Evolutionary conservation across 2,797 vertebrate genomes (phyloP), one percentile per base, ranked within the genome.

Genomic region (Ctenopoma kingsleyae): DNA sequence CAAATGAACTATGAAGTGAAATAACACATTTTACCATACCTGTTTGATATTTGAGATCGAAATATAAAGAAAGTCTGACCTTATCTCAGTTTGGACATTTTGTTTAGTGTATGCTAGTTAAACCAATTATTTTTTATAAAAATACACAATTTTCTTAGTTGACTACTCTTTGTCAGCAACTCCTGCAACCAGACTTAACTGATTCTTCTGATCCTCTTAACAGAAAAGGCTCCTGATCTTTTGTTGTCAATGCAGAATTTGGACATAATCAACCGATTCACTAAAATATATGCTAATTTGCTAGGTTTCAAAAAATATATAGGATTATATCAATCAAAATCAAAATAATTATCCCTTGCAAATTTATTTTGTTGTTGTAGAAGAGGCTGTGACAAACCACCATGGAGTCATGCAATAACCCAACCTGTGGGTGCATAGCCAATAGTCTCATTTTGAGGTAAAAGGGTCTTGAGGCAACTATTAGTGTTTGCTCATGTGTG

Each of bases 371-470:
- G 4, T 43, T 44, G 10, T 48, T 7, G 19, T 16, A 66, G 43
- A 67, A 48, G 23, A 77, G 57, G 40, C 80, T 74, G 23, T 63
- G 61, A 76, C 5, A 63, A 56, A n/a, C 53, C 54, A 75, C 64
- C 67, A 72, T 62, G 76, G 8, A 57, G 32, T 57, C n/a, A 11
- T 51, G 64, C 55, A 64, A 22, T 36, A 63, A 68, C 52, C 55
- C 23, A 64, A 64, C 8, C 13, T 4, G 75, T 84, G 76, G 81
- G 74, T 38, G 70, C 75, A 7, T 13, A 69, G 25, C 36, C 71
- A 68, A 1, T 40, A 25, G 54, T 66, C 68, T 72, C 46, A 44
- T 51, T 69, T 52, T 79, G 66, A 81, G 71, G 74, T 78, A 17
- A 76, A 54, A 67, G 67, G 67, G 63, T 78, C 72, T 65, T 19